Evolutionary conservation across 2,113 vertebrate genomes (phyloP), one percentile per base, ranked within the genome.

Genomic region (Catharus bicknelli): DNA sequence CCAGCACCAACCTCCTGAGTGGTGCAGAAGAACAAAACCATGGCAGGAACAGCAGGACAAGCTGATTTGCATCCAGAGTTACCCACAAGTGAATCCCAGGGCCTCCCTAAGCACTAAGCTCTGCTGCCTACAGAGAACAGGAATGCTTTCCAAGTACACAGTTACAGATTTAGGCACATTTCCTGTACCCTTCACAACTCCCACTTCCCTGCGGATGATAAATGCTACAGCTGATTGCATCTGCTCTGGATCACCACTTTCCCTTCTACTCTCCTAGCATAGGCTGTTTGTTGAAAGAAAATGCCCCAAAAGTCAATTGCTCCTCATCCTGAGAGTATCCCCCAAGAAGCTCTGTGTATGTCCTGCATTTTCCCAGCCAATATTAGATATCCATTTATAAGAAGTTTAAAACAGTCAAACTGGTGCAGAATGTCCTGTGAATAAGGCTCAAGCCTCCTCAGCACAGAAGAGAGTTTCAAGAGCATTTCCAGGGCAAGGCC

Each of bases 171-270:
- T 26, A 53, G 68, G 83, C 68, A 38, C 22, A 58, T 74, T 84
- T 93, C 83, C 91, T 81, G 80, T 38, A 42, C 81, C 62, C 76
- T 58, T 81, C 91, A 68, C 61, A 38, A 55, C 87, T 94, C 93
- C 91, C 81, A 75, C 89, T 43, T 74, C 69, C 66, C 9, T 38
- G 26, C 20, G 66, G n/a, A 12, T 29, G 54, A 69, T 7, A 86
- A 87, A 69, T n/a, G 70, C 78, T 75, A 67, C 88, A 82, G 43
- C 62, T 23, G 47, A 78, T 50, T 2, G 40, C 82, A 90, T 87
- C 84, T 84, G 74, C 57, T 93, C 61, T 51, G 19, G 13, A 89
- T 34, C n/a, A 1, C 66, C 47, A 12, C 87, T 38, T n/a, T 90
- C 66, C 69, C 62, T 75, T 77, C 66, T 11, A 5, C 43, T 64